Evolutionary conservation across 2,888 invertebrate species (phyloP), one percentile per base, ranked within the genome.

Genomic region (Epirrhoe alternata): DNA sequence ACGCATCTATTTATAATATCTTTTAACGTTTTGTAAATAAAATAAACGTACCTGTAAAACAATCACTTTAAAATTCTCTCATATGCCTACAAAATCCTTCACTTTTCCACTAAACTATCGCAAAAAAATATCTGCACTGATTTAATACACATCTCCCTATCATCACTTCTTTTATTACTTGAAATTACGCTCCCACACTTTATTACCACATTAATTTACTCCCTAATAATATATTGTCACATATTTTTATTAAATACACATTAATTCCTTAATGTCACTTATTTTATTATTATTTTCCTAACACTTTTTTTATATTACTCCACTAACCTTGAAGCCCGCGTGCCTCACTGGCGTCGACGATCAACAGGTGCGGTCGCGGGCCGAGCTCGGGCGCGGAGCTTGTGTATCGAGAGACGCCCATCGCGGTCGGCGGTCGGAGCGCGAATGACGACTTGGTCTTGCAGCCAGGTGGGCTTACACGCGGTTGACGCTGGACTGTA

Each of bases 351-450:
- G 91, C 87, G 88, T 91, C 92, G 74, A 92, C 87, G 75, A 93
- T 92, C 90, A 93, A 91, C 92, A 92, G 90, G 92, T 92, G 90
- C 73, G 90, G 89, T 66, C 86, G 85, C 73, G 83, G 83, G 76
- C 75, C 81, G 78, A 82, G 83, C 82, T 73, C 74, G 24, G 74
- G 72, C 74, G 71, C 73, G 68, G 68, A 70, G 86, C 77, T 82
- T 80, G 86, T 73, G 84, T 83, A 76, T 73, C 85, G 85, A 80
- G 82, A 76, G 70, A 91, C 93, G 86, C 92, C 92, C 92, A 93
- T 93, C 86, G 83, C 90, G 86, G 83, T 82, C 92, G 89, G 77
- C 87, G 84, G 89, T 86, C 88, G 77, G 85, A 84, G 88, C 92
- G 92, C 90, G 90, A 92, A 86, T 93, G 92, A 42, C 49, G 42